Percentiles rank a stretch among this genome's conserved stretches.
These are phyloP conservation scores for Mycteria americana DNA, from an alignment of 2,797 vertebrate genomes.

Conservation along the genomic window DNA sequence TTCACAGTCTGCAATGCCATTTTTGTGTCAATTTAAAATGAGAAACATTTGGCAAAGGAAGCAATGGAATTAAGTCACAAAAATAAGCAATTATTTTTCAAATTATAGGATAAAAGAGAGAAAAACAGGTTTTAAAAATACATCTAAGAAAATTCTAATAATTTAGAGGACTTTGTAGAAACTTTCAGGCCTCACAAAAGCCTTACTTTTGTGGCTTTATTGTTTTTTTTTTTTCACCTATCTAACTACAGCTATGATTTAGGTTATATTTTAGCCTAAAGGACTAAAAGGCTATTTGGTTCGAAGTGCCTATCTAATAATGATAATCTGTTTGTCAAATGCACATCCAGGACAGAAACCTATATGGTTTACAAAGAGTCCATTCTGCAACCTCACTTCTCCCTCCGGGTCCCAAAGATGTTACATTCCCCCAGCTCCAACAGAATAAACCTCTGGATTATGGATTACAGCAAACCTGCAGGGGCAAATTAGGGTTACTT, in stretches of 20 bases:
- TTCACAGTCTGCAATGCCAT: not conserved
- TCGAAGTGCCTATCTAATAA: conserved; percentile 1
- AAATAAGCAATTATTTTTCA: not conserved
- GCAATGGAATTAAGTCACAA: not conserved
- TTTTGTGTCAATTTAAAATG: not conserved
- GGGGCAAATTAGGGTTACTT: not conserved
- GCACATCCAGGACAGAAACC: not conserved
- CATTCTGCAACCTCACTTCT: not conserved
- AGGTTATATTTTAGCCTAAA: not conserved
- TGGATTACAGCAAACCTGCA: not conserved
- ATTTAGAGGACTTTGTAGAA: not conserved
- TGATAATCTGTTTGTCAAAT: not conserved
- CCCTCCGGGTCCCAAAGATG: not conserved
- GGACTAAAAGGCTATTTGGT: not conserved
- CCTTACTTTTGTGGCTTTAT: not conserved
- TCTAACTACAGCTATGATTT: not conserved
- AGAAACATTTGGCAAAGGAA: not conserved
- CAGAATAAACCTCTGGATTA: not conserved
- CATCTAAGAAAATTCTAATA: not conserved
- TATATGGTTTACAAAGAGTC: not conserved
- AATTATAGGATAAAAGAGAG: not conserved
- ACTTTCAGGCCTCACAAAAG: not conserved
- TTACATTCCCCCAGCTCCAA: not conserved
- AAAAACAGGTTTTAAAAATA: not conserved
- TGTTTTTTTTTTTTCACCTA: not conserved